Evolutionary conservation across 2,797 vertebrate genomes (phyloP), one percentile per base, ranked within the genome.

Genomic region (Rhinichthys osculus): DNA sequence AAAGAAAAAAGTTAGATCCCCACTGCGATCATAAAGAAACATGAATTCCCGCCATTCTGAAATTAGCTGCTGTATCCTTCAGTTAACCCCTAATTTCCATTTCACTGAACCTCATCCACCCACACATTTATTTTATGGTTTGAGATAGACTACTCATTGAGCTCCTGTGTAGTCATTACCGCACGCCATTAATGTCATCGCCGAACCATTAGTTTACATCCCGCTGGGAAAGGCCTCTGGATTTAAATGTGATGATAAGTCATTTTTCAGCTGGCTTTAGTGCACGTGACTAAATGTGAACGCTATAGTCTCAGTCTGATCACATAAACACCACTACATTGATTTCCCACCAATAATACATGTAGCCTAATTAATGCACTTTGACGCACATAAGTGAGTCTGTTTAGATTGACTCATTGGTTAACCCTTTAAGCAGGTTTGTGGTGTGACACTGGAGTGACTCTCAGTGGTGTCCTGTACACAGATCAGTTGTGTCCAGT

Each of bases 51-150:
- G 0, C 13, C 23, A 19, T 74, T 52, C 42, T 57, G 67, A 82
- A 82, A 82, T 74, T 5, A 19, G n/a, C 47, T 19, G 23, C 47
- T 40, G 80, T 50, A 11, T 70, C 7, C 33, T 38, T 81, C 44
- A 42, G 14, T 71, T 57, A 54, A 82, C 33, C 47, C 7, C n/a
- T 17, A 57, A 71, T 82, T 82, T 82, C 21, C 47, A 54, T 70
- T 52, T 69, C 14, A 40, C 23, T 71, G 64, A 81, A 54, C 69
- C 80, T 30, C 35, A 42, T 38, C 66, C 50, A 82, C 50, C 67
- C n/a, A 72, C 67, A 71, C 67, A 59, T 59, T 82, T 72, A 72
- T 72, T 82, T 59, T 72, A 72, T 72, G 50, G 50, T 42, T 38
- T 71, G 38, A 40, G 30, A 71, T 38, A 38, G n/a, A 27, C 42